Percentiles rank a stretch among this genome's conserved stretches.
These are phyloP conservation scores for Aphodius sticticus DNA, from an alignment of 2,888 invertebrate species.

Conservation along the genomic window DNA sequence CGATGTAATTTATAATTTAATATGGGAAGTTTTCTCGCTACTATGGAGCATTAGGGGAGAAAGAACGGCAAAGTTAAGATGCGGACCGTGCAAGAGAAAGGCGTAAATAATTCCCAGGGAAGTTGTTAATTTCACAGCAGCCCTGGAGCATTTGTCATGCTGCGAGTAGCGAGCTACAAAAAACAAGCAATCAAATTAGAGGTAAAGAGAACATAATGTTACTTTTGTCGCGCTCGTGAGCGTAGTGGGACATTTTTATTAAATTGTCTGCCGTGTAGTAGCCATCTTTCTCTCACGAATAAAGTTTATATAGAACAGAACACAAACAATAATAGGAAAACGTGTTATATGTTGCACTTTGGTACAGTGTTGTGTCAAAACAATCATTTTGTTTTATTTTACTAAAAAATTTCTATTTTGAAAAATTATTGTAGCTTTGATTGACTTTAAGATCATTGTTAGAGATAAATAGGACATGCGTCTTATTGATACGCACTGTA, in stretches of 20 bases:
- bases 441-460: too few species aligned
- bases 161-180: background rate
- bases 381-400: too few species aligned
- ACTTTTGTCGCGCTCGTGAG: background rate
- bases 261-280: background rate
- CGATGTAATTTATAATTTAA: background rate
- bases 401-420: too few species aligned
- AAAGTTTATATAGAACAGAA: too few species aligned
- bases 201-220: background rate
- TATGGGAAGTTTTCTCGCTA: background rate
- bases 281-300: background rate
- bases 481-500: too few species aligned
- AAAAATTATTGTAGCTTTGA: too few species aligned
- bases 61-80: conserved; percentile 4
- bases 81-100: conserved; percentile 12
- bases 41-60: background rate
- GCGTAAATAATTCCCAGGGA: conserved; percentile 20
- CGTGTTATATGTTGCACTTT: too few species aligned
- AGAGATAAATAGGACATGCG: too few species aligned
- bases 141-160: background rate
- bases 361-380: too few species aligned
- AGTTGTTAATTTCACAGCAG: conserved; percentile 21
- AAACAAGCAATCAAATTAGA: conserved; percentile 4
- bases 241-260: background rate
- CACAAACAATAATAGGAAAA: too few species aligned